Evolutionary conservation across 2,113 vertebrate species (phyloP).

Genomic region (Podarcis raffonei): DNA sequence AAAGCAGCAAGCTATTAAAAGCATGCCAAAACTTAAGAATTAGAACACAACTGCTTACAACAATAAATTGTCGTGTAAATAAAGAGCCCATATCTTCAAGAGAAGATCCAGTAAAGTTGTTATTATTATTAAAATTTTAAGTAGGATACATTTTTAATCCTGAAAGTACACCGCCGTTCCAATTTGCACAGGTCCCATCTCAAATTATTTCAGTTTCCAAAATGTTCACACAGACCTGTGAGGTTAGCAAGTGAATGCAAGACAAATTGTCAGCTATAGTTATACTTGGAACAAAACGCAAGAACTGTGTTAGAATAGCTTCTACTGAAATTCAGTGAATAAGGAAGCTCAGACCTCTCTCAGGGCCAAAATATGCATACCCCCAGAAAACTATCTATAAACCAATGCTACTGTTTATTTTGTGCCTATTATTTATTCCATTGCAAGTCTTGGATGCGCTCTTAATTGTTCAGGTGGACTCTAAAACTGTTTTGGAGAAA

Average conservation of each 20-base stretch:
- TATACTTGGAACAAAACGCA: background rate
- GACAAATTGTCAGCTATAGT: background rate
- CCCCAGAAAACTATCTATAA: background rate
- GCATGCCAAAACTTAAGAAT: background rate
- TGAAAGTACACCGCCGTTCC: background rate
- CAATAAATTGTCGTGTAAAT: conserved; percentile 52
- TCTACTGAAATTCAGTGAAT: background rate
- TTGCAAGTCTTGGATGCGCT: background rate
- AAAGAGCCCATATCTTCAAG: background rate
- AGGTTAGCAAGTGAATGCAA: background rate
- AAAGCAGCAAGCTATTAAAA: background rate
- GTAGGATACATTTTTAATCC: background rate
- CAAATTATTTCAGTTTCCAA: background rate
- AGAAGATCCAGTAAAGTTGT: background rate
- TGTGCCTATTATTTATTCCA: background rate
- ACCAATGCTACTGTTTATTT: background rate
- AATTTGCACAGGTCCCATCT: background rate
- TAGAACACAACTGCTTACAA: background rate
- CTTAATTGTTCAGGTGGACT: background rate
- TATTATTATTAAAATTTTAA: background rate
- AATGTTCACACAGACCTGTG: background rate
- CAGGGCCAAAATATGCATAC: background rate
- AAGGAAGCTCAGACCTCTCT: background rate
- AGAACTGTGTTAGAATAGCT: background rate
- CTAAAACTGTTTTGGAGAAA: background rate